Evolutionary conservation across 2,888 invertebrate genomes (phyloP).

Genomic region (Thyatira batis): DNA sequence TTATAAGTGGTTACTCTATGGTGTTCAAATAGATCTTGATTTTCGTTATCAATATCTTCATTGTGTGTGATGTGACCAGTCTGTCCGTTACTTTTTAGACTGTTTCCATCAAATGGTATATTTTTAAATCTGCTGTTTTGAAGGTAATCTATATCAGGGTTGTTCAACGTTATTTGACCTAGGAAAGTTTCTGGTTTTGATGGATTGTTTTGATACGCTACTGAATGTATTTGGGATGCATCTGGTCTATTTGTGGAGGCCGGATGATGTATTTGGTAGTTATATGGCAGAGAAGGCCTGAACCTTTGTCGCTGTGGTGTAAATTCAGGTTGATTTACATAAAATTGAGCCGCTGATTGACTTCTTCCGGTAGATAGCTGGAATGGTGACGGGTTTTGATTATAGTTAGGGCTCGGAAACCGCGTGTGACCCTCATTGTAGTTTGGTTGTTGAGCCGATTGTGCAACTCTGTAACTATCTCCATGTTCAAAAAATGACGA

Average conservation of each 20-base stretch:
- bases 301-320: slow-evolving; percentile 65
- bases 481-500: slow-evolving; percentile 66
- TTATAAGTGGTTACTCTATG: slow-evolving; percentile 77
- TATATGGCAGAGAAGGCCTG: slow-evolving; percentile 69
- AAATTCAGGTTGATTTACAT: slow-evolving; percentile 75
- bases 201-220: slow-evolving; percentile 81
- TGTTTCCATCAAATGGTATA: slow-evolving; percentile 75
- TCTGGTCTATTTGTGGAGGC: slow-evolving; percentile 82
- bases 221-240: slow-evolving; percentile 80
- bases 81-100: slow-evolving; percentile 71
- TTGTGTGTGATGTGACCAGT: slow-evolving; percentile 67
- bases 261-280: slow-evolving; percentile 72
- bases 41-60: slow-evolving; percentile 68
- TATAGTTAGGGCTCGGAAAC: slow-evolving; percentile 75
- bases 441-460: slow-evolving; percentile 57
- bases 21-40: slow-evolving; percentile 70
- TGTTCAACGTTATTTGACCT: slow-evolving; percentile 84
- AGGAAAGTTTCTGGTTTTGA: slow-evolving; percentile 84
- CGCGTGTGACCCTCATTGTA: slow-evolving; percentile 65
- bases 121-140: slow-evolving; percentile 74
- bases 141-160: slow-evolving; percentile 79
- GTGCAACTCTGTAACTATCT: slow-evolving; percentile 61
- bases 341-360: slow-evolving; percentile 71
- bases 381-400: slow-evolving; percentile 77
- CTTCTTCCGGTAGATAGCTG: slow-evolving; percentile 76